phyloP scores from a whole-genome alignment of 92 coral and sea anemone species.

The Actinernus sp. region DNA sequence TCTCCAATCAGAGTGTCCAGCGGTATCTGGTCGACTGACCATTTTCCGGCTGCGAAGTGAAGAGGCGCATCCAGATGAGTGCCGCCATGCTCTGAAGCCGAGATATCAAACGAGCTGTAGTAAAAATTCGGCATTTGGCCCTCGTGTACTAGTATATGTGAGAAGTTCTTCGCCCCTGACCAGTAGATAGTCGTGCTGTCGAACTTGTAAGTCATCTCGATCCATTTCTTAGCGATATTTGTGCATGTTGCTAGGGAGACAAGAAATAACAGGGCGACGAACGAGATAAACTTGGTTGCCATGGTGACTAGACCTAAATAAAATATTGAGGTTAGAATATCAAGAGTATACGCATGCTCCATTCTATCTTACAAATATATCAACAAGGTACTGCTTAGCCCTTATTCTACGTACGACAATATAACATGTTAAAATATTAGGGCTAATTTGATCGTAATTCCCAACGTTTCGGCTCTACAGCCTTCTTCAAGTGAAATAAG shows the following conservation, averaged over 20 bases:
- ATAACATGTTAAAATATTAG: too few species aligned
- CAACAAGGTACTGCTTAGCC: too few species aligned
- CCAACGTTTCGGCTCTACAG: too few species aligned
- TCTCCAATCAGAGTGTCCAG: slow-evolving; percentile 71
- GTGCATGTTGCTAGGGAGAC: neutral
- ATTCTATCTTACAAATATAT: too few species aligned
- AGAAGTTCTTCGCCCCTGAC: neutral
- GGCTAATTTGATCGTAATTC: too few species aligned
- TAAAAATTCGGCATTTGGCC: neutral
- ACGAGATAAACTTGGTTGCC: neutral
- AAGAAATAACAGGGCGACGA: neutral
- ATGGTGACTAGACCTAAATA: too few species aligned
- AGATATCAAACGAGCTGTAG: neutral
- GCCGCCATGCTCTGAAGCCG: slow-evolving; percentile 20
- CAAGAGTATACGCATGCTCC: too few species aligned
- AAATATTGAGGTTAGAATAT: too few species aligned
- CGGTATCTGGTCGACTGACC: slow-evolving; percentile 80
- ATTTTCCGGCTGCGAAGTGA: slow-evolving; percentile 58
- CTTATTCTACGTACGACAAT: too few species aligned
- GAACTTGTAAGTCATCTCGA: neutral
- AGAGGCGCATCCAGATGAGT: slow-evolving; percentile 82
- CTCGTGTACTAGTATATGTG: neutral
- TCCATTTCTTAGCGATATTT: too few species aligned
- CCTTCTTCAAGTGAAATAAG: too few species aligned
- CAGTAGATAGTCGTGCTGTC: neutral